Percentiles rank a stretch among this genome's conserved stretches.
Evolutionary conservation across 2,888 invertebrate genomes (phyloP).

Genomic region (Clanis bilineata): DNA sequence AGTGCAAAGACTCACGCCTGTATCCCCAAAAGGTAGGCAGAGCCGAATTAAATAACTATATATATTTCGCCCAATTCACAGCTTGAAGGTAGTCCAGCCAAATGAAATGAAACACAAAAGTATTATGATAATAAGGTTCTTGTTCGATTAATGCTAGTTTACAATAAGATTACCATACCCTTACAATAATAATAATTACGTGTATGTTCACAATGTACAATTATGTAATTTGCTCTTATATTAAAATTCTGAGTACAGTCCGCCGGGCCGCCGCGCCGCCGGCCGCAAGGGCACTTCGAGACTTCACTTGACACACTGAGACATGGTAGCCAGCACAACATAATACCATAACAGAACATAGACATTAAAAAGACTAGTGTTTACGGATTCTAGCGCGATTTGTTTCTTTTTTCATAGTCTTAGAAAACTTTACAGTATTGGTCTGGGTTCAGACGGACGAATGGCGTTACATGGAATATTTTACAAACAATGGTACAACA

Average conservation of each 20-base stretch:
- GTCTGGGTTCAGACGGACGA: too few relatives aligned
- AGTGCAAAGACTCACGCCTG: too few relatives aligned
- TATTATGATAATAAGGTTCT: constrained; percentile 82
- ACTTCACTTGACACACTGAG: constrained; percentile 46
- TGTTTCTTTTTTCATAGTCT: too few relatives aligned
- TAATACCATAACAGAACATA: not conserved
- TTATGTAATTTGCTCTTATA: constrained; percentile 69
- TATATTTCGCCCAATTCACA: too few relatives aligned
- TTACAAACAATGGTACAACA: too few relatives aligned
- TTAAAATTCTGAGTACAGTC: constrained; percentile 73
- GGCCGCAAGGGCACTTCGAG: constrained; percentile 77
- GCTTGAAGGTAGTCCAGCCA: constrained; percentile 18
- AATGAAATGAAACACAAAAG: constrained; percentile 65
- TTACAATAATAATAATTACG: constrained; percentile 71
- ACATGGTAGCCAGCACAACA: not conserved
- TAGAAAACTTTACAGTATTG: too few relatives aligned
- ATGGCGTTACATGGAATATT: too few relatives aligned
- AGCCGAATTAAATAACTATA: too few relatives aligned
- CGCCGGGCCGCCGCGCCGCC: constrained; percentile 74
- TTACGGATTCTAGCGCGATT: too few relatives aligned
- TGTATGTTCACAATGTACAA: constrained; percentile 82
- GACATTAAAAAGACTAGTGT: too few relatives aligned
- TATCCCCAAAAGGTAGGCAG: too few relatives aligned
- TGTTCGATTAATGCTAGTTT: constrained; percentile 81
- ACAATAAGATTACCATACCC: constrained; percentile 78